Conservation (phyloP, 2,113 vertebrate species). For the Himantopus leucocephalus region DNA sequence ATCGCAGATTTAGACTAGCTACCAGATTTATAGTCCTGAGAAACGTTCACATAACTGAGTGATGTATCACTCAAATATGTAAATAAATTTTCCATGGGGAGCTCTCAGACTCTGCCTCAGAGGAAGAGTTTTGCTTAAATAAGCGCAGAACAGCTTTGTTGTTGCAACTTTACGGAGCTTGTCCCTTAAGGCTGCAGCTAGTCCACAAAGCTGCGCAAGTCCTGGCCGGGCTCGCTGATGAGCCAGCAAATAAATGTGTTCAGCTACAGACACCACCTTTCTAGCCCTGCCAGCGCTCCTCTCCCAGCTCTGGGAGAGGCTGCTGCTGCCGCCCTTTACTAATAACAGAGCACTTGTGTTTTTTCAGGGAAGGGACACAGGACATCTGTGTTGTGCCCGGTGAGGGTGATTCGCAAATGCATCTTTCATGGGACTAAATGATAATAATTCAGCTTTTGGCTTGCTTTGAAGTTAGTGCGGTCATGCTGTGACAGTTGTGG, state of each 20-base stretch:
- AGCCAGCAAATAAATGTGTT: neutral
- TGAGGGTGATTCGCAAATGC: neutral
- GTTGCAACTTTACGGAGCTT: neutral
- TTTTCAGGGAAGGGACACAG: neutral
- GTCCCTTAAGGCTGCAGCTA: neutral
- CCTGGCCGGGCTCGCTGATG: neutral
- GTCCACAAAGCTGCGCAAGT: neutral
- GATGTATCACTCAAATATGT: constrained; percentile 1
- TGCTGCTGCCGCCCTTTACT: neutral
- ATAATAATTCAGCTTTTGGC: neutral
- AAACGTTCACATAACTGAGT: neutral
- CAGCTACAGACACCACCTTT: neutral
- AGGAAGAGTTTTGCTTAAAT: neutral
- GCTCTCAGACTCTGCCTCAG: neutral
- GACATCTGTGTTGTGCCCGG: neutral
- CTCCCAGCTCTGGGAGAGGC: neutral
- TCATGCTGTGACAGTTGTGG: neutral
- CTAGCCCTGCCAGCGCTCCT: neutral
- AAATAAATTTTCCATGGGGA: neutral
- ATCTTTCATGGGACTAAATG: neutral
- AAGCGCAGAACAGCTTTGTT: constrained; percentile 5
- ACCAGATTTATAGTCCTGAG: neutral
- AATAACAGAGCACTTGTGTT: neutral
- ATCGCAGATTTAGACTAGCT: neutral
- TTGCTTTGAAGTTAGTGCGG: neutral